A percentile compares a stretch with the other conserved stretches of the same genome.
phyloP scores from a whole-genome alignment of 2,888 invertebrate genomes.

The Pinctada fucata region DNA sequence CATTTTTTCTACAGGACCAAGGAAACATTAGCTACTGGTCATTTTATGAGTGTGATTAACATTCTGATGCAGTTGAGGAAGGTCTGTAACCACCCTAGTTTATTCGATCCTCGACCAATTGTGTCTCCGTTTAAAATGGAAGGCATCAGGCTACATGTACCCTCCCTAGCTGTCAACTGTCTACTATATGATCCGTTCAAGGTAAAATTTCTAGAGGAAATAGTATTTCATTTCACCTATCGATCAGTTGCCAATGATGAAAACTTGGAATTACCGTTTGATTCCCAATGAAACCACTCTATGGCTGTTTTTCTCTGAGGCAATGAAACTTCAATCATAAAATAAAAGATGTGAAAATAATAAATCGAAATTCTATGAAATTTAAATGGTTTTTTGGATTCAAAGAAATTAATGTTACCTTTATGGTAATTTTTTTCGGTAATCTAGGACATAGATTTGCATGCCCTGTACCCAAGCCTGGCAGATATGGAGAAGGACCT shows the following conservation, averaged over 20 bases:
- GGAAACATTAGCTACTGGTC: slow-evolving; percentile 94
- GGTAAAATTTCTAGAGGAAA: slow-evolving; percentile 77
- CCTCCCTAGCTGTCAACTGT: slow-evolving; percentile 82
- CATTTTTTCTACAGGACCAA: slow-evolving; percentile 83
- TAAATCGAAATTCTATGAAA: no score
- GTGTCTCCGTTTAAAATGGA: slow-evolving; percentile 89
- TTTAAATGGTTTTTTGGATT: no score
- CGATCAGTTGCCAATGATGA: background rate
- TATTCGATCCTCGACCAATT: slow-evolving; percentile 92
- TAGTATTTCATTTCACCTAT: background rate
- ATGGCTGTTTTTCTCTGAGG: background rate
- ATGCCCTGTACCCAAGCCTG: slow-evolving; percentile 66
- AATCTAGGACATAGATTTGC: slow-evolving; percentile 63
- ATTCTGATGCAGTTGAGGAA: slow-evolving; percentile 99
- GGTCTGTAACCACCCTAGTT: slow-evolving; percentile 93
- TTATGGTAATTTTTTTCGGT: background rate
- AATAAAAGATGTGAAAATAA: no score
- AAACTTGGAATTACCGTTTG: slow-evolving; percentile 17
- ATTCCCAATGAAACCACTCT: background rate
- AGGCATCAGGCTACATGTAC: slow-evolving; percentile 84
- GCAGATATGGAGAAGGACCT: slow-evolving; percentile 84
- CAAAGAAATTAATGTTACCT: no score
- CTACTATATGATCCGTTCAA: slow-evolving; percentile 86
- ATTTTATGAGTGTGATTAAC: slow-evolving; percentile 95
- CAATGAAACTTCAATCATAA: background rate